Base-by-base conservation (phyloP, 2,888 invertebrate genomes). In the Brenthis ino region DNA sequence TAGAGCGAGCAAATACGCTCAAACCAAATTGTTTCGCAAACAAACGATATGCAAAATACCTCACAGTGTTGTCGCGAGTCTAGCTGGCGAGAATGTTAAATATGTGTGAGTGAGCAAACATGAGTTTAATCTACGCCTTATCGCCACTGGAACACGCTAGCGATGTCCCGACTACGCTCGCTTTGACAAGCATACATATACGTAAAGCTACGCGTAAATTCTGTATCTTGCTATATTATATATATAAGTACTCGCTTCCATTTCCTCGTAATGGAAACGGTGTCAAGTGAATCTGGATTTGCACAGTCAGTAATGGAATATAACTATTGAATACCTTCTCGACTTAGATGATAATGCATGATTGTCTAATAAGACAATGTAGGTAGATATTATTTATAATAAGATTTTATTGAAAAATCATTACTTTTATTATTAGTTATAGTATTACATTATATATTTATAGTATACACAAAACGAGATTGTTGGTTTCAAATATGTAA, bases 121-220 rank as follows among this genome's bases (percentile, higher is more conserved):
- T 78, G 82, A 82, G 88, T 89, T 89, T 91, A 91, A 91, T 91
- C 91, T 91, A 82, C 84, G 85, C 88, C 87, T 89, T 90, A 89
- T 89, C 89, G 85, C 80, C 77, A 77, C 76, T 77, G 76, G 77
- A 75, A 74, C 77, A 78, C 77, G 75, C 77, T 68, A 72, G 72
- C 72, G 75, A 68, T 75, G 75, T 73, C 71, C 69, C 69, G 65
- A 65, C 69, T 69, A 67, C 72, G 67, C 66, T 69, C 69, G 68
- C 74, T 65, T 74, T 71, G 71, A 67, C 65, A 64, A 69, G 65
- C 24, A 50, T 37, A 55, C 60, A 20, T 69, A 57, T 72, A 66
- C 11, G 50, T 12, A 48, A 12, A 33, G 50, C 28, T 16, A 71
- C 74, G 53, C 74, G 53, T 74, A 72, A 69, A 65, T 67, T 51